Base-by-base conservation (phyloP, 1,140 invertebrate species). In the Oedothorax gibbosus region DNA sequence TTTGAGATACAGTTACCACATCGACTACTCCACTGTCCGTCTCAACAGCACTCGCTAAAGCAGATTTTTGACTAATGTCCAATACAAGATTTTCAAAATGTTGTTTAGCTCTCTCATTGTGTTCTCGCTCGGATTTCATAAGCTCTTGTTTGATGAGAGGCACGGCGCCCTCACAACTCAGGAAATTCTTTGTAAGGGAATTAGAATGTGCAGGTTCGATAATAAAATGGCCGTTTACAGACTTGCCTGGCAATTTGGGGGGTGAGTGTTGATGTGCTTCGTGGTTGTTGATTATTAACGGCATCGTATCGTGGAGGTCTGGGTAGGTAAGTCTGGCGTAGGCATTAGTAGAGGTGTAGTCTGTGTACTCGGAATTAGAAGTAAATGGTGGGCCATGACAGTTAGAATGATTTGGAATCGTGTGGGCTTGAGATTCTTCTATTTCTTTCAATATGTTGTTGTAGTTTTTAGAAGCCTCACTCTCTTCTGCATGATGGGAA, bases 221-320 rank as follows among this genome's bases (percentile, higher is more conserved):
- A 3, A 73, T 64, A 18, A 84, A 68, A 54, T 20, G 18, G 12
- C 60, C 51, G 60, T 84, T 68, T 35, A 75, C 72, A 11, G 64
- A 66, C n/a, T 66, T 79, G 62, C 65, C 18, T 7, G 76, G 76
- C 14, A 53, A 53, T 15, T 66, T 73, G 9, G 72, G 72, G 0
- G 81, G 81, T 18, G 60, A 76, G 66, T 84, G 81, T 21, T 84
- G 81, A 12, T 84, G 81, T 12, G 81, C 81, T 56, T 75, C 62
- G n/a, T 75, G 72, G 21, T 84, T 84, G 15, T 84, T 84, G 0
- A 84, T 35, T 9, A 84, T 75, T 14, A 73, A 7, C n/a, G 69
- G 50, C 14, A n/a, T 12, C 9, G 50, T 12, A 7, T 71, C 54
- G 14, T 15, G 12, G 7, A 8, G 49, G n/a, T 53, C 14, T 21